Evolutionary conservation across 2,888 invertebrate species (phyloP), one percentile per base, ranked within the genome.

Genomic region (Syrphus vitripennis): DNA sequence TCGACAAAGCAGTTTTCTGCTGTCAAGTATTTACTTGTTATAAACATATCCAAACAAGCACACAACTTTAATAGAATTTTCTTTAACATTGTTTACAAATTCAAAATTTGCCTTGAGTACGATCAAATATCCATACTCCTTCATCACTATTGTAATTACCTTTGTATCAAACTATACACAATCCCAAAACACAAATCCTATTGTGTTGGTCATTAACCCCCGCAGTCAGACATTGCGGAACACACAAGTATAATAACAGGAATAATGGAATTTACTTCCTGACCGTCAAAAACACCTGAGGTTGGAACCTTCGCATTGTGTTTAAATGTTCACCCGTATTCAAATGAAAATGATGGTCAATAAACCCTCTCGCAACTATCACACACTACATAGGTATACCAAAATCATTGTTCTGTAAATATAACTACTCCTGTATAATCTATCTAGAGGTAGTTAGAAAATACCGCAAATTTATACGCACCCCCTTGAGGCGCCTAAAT

Each of bases 401-500:
- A 45, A 53, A 71, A 16, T 50, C 57, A 45, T 40, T 65, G 24
- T 53, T 48, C 37, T 50, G 34, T 57, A 19, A 65, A 70, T n/a
- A 29, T 26, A 1, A n/a, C n/a, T 4, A 26, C 24, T 24, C 14
- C 16, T 19, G 16, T 12, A 31, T 19, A 12, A n/a, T 12, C 19
- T 19, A 19, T 10, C 21, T 31, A 12, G 12, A 24, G 16, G 4
- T 57, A 26, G n/a, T 6, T 4, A 21, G 3, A 24, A 55, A n/a
- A 67, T 69, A 48, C 72, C 48, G 55, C 81, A 65, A 65, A 69
- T 77, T 55, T 67, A 50, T 48, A 76, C 81, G 84, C 84, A 81
- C 72, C 72, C 67, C 72, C 77, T 72, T 10, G 61, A 55, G 77
- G 84, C 63, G 76, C 21, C 55, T 75, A 70, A 80, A 71, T 72